A percentile compares a stretch with the other conserved stretches of the same genome.
phyloP scores from a whole-genome alignment of 2,113 vertebrate genomes.

The Takifugu bimaculatus region DNA sequence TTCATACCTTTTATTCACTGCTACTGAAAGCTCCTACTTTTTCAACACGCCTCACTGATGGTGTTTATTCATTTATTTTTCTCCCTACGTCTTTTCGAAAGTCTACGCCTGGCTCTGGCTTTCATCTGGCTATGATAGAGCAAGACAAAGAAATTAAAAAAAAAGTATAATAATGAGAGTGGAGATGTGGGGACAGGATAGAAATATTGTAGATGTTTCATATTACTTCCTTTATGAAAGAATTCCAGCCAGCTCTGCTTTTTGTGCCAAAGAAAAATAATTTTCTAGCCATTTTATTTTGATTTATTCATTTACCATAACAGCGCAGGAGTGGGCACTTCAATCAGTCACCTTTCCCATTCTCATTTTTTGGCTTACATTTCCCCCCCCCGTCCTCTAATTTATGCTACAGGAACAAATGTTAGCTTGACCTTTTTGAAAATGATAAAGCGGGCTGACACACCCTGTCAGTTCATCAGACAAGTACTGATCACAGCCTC shows the following conservation, averaged over 20 bases:
- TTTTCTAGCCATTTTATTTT: slow-evolving; percentile 3
- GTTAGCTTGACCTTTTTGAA: slow-evolving; percentile 47
- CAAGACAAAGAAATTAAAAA: neutral
- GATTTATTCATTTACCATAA: slow-evolving; percentile 3
- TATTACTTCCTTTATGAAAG: neutral
- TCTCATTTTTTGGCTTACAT: slow-evolving; percentile 3
- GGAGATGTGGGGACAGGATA: neutral
- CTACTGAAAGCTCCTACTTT: neutral
- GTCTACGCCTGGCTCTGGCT: slow-evolving; percentile 1
- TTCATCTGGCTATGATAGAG: neutral
- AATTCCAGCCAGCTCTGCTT: neutral
- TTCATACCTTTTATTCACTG: neutral
- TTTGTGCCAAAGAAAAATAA: neutral
- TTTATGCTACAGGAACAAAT: slow-evolving; percentile 35
- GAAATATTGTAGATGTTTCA: neutral
- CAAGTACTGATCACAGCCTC: slow-evolving; percentile 34
- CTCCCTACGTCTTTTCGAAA: neutral
- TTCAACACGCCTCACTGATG: neutral
- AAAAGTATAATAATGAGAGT: neutral
- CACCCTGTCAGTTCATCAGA: slow-evolving; percentile 26
- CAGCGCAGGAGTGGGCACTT: neutral
- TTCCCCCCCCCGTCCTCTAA: slow-evolving; percentile 4
- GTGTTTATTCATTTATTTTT: slow-evolving; percentile 6
- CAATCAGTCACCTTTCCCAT: neutral
- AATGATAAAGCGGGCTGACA: slow-evolving; percentile 26